Percentiles rank a stretch among this genome's conserved stretches.
Evolutionary conservation across 2,888 invertebrate species (phyloP).

Genomic region (Tortrix viridana): DNA sequence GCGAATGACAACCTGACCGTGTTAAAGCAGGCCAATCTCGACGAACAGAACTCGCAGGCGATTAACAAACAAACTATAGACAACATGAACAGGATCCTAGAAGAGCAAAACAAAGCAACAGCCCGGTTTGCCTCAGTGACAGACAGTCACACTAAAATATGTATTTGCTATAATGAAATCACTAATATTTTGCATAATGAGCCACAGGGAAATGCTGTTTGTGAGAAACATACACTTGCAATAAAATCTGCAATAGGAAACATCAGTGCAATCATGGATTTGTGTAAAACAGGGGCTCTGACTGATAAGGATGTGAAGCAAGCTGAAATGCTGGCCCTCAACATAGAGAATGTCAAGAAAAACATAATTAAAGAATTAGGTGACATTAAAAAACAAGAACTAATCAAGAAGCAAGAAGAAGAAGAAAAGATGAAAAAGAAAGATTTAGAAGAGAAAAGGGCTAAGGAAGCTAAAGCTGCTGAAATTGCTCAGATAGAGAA

Average conservation of each 20-base stretch:
- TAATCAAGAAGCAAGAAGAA: conserved; percentile 56
- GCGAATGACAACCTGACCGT: conserved; percentile 80
- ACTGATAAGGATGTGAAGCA: conserved; percentile 81
- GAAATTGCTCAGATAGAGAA: conserved; percentile 47
- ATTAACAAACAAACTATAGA: conserved; percentile 71
- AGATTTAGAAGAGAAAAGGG: conserved; percentile 61
- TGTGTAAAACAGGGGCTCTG: conserved; percentile 69
- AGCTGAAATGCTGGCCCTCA: conserved; percentile 78
- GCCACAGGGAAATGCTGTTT: conserved; percentile 65
- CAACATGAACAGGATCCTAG: conserved; percentile 78
- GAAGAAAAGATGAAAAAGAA: conserved; percentile 54
- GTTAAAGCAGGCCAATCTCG: conserved; percentile 69
- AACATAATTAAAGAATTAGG: conserved; percentile 70
- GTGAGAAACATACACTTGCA: conserved; percentile 69
- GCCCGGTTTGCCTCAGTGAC: conserved; percentile 81
- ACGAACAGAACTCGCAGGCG: conserved; percentile 79
- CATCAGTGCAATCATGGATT: conserved; percentile 74
- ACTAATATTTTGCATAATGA: conserved; percentile 73
- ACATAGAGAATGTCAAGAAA: conserved; percentile 75
- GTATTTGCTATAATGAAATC: conserved; percentile 82
- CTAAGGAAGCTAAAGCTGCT: conserved; percentile 49
- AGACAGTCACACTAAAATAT: conserved; percentile 83
- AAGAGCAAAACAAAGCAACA: conserved; percentile 77
- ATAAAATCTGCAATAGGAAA: conserved; percentile 69
- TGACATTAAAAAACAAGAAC: conserved; percentile 55